A percentile compares a stretch with the other conserved stretches of the same genome.
These are phyloP conservation scores for Bradypodion ventrale DNA, from an alignment of 2,797 vertebrate species.

Conservation along the genomic window DNA sequence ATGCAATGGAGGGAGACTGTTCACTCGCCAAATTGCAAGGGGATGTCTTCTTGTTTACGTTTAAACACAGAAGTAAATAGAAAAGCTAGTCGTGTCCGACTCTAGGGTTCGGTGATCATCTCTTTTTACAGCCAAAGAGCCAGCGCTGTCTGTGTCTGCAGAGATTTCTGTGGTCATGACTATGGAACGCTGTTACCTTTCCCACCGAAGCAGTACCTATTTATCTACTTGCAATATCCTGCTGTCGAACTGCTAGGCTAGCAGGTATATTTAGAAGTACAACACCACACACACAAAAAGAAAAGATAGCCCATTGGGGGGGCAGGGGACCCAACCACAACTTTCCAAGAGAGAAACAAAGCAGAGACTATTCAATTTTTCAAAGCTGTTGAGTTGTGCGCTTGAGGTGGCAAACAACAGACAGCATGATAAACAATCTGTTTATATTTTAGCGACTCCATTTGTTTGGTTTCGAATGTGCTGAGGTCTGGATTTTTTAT, in stretches of 20 bases:
- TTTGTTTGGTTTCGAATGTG: neutral
- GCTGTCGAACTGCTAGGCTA: no score
- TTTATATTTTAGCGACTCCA: constrained; percentile 53
- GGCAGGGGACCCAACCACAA: constrained; percentile 10
- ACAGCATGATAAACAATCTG: constrained; percentile 57
- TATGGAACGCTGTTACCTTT: no score
- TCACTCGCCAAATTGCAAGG: no score
- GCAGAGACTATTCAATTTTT: constrained; percentile 64
- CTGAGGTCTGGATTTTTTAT: neutral
- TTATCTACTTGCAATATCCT: no score
- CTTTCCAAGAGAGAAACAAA: constrained; percentile 65
- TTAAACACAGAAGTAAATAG: constrained; percentile 48
- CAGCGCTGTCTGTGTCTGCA: no score
- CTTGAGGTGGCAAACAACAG: constrained; percentile 61
- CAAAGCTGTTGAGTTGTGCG: constrained; percentile 66
- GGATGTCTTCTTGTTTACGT: constrained; percentile 1
- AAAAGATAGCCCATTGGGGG: neutral
- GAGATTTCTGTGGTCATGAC: no score
- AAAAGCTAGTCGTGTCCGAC: no score
- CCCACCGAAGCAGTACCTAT: no score
- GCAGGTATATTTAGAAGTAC: constrained; percentile 51
- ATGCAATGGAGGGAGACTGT: no score
- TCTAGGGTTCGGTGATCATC: no score
- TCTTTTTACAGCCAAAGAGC: no score
- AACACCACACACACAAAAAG: neutral